A percentile compares a stretch with the other conserved stretches of the same genome.
These are phyloP conservation scores for Pogonocichla stellata DNA, from an alignment of 2,113 vertebrate genomes.

Conservation along the genomic window DNA sequence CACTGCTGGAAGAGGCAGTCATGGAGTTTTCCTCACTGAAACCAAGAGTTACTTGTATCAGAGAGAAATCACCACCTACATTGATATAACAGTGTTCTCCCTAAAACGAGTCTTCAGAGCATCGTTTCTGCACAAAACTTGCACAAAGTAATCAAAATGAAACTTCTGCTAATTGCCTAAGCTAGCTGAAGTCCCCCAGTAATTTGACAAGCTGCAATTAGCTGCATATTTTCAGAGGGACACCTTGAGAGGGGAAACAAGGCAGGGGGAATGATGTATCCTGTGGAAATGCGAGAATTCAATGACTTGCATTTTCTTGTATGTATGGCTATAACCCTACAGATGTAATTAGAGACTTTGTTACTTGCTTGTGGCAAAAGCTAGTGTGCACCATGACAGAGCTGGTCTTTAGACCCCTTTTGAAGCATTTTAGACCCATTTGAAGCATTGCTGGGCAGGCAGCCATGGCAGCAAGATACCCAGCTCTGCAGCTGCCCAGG, in stretches of 20 bases:
- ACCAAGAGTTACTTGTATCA: not conserved
- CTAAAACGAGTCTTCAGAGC: not conserved
- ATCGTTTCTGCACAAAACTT: not conserved
- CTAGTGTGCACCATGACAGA: not conserved
- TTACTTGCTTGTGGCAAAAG: not conserved
- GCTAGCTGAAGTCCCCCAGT: not conserved
- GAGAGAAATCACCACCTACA: not conserved
- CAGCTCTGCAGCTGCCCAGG: not conserved
- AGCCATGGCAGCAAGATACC: fast-evolving
- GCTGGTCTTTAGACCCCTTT: not conserved
- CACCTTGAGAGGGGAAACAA: not conserved
- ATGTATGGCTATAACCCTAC: not conserved
- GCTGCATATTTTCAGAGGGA: not conserved
- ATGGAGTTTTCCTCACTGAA: not conserved
- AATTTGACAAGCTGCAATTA: not conserved
- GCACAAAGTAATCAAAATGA: not conserved
- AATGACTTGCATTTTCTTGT: not conserved
- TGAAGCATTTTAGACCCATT: not conserved
- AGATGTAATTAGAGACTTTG: not conserved
- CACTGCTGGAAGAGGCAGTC: not conserved
- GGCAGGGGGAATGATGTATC: fast-evolving
- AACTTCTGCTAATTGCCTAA: not conserved
- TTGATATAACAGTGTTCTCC: not conserved
- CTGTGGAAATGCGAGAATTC: not conserved
- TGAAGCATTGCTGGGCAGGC: not conserved